Conservation (phyloP, 2,888 invertebrate genomes). For the Trachelus iudaicus region DNA sequence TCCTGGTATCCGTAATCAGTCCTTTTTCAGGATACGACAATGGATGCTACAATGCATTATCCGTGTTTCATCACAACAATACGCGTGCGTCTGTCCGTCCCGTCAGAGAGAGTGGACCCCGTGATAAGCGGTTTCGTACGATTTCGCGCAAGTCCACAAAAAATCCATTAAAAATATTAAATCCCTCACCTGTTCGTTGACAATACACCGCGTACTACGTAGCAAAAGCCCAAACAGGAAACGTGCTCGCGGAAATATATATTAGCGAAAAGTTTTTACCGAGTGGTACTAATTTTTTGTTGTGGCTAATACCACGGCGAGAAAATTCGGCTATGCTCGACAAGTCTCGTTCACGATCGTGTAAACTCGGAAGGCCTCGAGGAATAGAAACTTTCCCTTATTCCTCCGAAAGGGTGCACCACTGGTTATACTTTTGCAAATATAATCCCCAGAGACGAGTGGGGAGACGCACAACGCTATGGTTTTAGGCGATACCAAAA, state of each 20-base stretch:
- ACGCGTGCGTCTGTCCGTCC: conserved; percentile 47
- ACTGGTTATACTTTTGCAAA: not conserved
- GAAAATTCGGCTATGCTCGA: conserved; percentile 48
- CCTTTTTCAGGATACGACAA: conserved; percentile 9
- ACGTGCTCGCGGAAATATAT: conserved; percentile 36
- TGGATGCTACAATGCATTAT: conserved; percentile 19
- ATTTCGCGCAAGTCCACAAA: conserved; percentile 25
- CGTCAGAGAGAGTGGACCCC: conserved; percentile 38
- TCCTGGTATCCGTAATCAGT: not conserved
- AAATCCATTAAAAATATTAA: not conserved
- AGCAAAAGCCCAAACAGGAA: conserved; percentile 21
- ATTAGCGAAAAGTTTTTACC: conserved; percentile 51
- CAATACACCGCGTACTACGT: conserved; percentile 9
- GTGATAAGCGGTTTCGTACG: conserved; percentile 34
- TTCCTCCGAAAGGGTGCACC: not conserved
- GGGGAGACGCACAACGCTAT: too few relatives aligned
- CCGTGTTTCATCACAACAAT: conserved; percentile 39
- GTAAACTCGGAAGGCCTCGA: conserved; percentile 15
- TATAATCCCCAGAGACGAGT: not conserved
- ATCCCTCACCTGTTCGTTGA: not conserved
- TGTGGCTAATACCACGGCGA: conserved; percentile 59
- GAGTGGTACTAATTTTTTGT: conserved; percentile 57
- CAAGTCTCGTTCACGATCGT: conserved; percentile 36
- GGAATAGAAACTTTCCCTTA: not conserved
- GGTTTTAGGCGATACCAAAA: too few relatives aligned